phyloP scores from a whole-genome alignment of 1,140 invertebrate species.

The Pantala flavescens region DNA sequence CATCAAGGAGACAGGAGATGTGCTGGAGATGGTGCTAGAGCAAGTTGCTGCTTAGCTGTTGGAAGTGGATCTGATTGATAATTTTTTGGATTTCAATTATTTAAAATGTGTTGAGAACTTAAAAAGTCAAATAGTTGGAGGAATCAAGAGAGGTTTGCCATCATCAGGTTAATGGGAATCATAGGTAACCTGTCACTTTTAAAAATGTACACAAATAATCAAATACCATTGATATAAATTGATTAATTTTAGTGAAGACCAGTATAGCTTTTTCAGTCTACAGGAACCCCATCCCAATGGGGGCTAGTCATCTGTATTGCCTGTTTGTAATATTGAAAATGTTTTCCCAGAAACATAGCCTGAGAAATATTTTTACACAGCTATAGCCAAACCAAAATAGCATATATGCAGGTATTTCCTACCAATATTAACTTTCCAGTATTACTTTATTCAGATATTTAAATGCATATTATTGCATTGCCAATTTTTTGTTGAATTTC shows the following conservation, averaged over 20 bases:
- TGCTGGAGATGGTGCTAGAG: background rate
- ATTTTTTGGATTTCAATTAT: background rate
- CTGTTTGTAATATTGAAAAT: background rate
- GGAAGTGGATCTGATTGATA: conserved; percentile 1
- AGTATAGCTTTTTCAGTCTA: background rate
- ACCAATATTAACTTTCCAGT: no score
- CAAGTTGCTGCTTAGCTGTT: background rate
- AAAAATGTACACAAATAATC: no score
- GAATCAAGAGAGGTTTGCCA: background rate
- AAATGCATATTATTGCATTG: no score
- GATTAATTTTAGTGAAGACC: background rate
- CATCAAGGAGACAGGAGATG: background rate
- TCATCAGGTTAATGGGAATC: background rate
- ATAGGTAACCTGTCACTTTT: no score
- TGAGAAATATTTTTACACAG: background rate
- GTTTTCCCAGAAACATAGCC: background rate
- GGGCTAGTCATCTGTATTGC: background rate
- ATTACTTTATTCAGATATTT: no score
- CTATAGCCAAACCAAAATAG: background rate
- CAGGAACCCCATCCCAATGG: background rate
- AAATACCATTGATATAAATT: background rate
- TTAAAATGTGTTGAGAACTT: background rate
- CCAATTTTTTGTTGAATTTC: no score
- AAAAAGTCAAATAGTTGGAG: background rate
- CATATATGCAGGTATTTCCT: no score